Base-by-base conservation (phyloP, 2,797 vertebrate genomes). In the Columba guinea region DNA sequence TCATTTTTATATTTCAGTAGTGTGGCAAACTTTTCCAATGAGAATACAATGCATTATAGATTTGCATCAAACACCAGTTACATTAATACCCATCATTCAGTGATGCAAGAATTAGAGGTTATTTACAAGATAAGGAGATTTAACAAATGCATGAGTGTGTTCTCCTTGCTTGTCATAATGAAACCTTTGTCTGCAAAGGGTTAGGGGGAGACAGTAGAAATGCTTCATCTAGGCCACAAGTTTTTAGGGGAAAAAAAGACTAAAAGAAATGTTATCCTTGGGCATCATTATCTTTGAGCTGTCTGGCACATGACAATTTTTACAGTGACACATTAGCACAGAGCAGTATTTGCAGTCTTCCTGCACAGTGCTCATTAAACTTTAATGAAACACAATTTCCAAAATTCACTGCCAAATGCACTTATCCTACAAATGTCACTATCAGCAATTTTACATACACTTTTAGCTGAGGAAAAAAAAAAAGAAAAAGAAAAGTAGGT, bases 321-420 rank as follows among this genome's bases (percentile, higher is more conserved):
- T 94, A 84, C 69, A 91, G 85, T 90, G 89, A 91, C 87, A 87
- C 68, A 93, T 90, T 90, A 94, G 46, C 60, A 90, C 56, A 71
- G 76, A 94, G n/a, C 22, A 87, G 70, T 89, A 94, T 91, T 95
- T 94, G 60, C 76, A 94, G 55, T 70, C 94, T 95, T 94, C 34
- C 91, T 83, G 83, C 49, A 85, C 17, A 74, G 77, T 37, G 77
- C 89, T 95, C 80, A 91, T 96, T 95, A 95, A 94, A 94, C 5
- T 95, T 96, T 91, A 96, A 95, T 93, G 92, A 95, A 95, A 68
- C 37, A 67, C 78, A 83, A 59, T 88, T 93, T 96, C 77, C 86
- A 91, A 95, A 97, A 94, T 88, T 90, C 89, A 58, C 70, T 94
- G 89, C 87, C 89, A 96, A 95, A 76, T 87, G 83, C 62, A 95